A percentile compares a stretch with the other conserved stretches of the same genome.
Conservation (phyloP, 2,888 invertebrate species). For the Patella pellucida region DNA sequence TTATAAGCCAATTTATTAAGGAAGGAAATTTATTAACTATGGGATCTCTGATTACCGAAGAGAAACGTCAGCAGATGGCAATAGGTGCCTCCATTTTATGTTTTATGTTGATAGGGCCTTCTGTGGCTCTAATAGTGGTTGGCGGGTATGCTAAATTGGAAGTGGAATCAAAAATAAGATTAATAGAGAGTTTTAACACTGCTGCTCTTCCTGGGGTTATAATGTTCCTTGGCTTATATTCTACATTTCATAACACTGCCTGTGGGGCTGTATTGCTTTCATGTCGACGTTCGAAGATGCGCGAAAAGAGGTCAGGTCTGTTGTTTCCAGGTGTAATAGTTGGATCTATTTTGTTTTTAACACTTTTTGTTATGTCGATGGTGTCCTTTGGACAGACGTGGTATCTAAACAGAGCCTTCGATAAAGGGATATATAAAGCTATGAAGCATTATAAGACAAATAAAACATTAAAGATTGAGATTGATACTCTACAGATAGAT, state of each 20-base stretch:
- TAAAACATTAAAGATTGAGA: conserved; percentile 47
- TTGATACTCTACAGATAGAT: conserved; percentile 61
- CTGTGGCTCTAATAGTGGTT: conserved; percentile 39
- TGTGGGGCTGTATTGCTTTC: conserved; percentile 41
- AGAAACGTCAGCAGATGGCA: conserved; percentile 23
- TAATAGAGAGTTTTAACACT: conserved; percentile 50
- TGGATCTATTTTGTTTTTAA: conserved; percentile 36
- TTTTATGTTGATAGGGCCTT: conserved; percentile 42
- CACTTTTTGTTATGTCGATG: conserved; percentile 41
- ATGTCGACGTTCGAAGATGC: conserved; percentile 33
- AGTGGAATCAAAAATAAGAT: conserved; percentile 44
- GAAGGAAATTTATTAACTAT: no score
- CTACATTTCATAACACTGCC: conserved; percentile 37
- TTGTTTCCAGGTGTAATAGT: conserved; percentile 35
- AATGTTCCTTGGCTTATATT: conserved; percentile 42
- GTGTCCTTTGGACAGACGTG: conserved; percentile 45
- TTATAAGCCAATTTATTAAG: no score
- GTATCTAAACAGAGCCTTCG: conserved; percentile 43
- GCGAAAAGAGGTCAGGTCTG: conserved; percentile 37
- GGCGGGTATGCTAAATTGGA: conserved; percentile 45
- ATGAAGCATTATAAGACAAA: conserved; percentile 56
- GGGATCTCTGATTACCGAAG: neutral
- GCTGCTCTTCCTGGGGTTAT: conserved; percentile 45
- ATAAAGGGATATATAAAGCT: conserved; percentile 44
- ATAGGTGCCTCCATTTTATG: conserved; percentile 37